Percentiles rank a stretch among this genome's conserved stretches.
phyloP scores from a whole-genome alignment of 30 jellyfish, hydroid and myxozoan genomes.

The Aurelia sp. region DNA sequence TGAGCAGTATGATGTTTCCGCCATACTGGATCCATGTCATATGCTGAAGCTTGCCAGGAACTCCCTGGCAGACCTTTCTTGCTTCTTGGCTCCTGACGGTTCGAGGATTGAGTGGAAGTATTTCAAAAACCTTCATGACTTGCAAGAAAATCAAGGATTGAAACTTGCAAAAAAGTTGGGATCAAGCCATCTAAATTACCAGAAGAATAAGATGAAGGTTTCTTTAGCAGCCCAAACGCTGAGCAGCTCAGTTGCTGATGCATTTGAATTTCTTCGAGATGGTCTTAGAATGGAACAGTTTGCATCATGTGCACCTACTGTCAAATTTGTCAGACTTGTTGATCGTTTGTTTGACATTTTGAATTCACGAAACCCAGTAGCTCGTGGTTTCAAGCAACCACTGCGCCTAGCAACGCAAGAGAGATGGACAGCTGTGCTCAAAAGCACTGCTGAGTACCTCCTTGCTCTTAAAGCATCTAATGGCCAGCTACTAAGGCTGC shows the following conservation, averaged over 20 bases:
- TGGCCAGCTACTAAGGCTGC: constrained; percentile 24
- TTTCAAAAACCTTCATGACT: constrained; percentile 1
- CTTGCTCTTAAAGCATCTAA: constrained; percentile 13
- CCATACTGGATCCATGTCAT: constrained; percentile 31
- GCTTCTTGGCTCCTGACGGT: no score
- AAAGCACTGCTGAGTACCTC: constrained; percentile 36
- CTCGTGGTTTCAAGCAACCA: constrained; percentile 13
- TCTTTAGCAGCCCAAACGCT: constrained; percentile 30
- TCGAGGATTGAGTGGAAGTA: background rate
- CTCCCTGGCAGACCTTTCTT: background rate
- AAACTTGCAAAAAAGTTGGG: constrained; percentile 29
- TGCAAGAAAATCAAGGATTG: constrained; percentile 49
- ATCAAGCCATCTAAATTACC: constrained; percentile 22
- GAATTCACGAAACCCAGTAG: constrained; percentile 19
- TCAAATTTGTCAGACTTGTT: background rate
- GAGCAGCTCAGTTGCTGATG: constrained; percentile 37
- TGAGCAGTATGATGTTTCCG: constrained; percentile 1
- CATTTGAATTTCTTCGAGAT: constrained; percentile 22
- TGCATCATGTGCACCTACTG: no score
- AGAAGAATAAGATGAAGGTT: constrained; percentile 55
- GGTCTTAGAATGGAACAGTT: no score
- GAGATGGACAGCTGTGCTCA: constrained; percentile 10
- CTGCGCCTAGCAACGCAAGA: background rate
- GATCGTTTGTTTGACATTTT: constrained; percentile 17
- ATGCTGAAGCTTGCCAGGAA: constrained; percentile 35